phyloP scores from a whole-genome alignment of 2,113 vertebrate genomes.

The Pseudorasbora parva region DNA sequence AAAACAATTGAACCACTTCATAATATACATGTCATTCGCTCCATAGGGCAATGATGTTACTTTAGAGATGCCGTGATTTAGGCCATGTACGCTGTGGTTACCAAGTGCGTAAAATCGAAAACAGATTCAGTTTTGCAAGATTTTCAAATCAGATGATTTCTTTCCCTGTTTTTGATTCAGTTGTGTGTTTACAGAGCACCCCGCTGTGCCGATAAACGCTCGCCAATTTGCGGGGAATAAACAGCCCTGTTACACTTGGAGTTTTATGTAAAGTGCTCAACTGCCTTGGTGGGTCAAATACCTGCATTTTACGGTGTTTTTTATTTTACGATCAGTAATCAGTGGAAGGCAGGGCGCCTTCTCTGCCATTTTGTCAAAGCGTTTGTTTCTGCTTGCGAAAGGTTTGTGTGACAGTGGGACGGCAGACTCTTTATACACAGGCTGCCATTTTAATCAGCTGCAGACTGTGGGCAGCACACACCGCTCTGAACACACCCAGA shows the following conservation, averaged over 20 bases:
- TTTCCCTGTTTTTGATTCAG: constrained; percentile 40
- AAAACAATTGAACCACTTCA: background rate
- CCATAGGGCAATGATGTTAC: background rate
- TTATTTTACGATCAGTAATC: constrained; percentile 90
- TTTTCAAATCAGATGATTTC: constrained; percentile 51
- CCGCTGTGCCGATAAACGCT: constrained; percentile 73
- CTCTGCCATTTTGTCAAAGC: constrained; percentile 76
- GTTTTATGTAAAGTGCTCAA: constrained; percentile 78
- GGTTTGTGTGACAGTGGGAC: constrained; percentile 73
- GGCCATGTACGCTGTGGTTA: constrained; percentile 2
- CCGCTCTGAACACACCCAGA: constrained; percentile 2
- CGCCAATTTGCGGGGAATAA: constrained; percentile 85
- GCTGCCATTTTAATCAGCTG: constrained; percentile 80
- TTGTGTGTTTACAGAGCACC: constrained; percentile 53
- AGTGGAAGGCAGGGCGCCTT: constrained; percentile 82
- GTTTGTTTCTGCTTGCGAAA: constrained; percentile 80
- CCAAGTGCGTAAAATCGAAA: background rate
- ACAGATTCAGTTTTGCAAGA: constrained; percentile 28
- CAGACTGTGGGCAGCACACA: constrained; percentile 71
- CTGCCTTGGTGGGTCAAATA: constrained; percentile 68
- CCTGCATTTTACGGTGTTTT: constrained; percentile 82
- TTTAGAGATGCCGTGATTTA: constrained; percentile 6
- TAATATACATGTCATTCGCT: background rate
- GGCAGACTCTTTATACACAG: constrained; percentile 67
- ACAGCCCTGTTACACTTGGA: constrained; percentile 77